A percentile compares a stretch with the other conserved stretches of the same genome.
These are phyloP conservation scores for Lepidostoma basale DNA, from an alignment of 1,140 invertebrate species.

Conservation along the genomic window DNA sequence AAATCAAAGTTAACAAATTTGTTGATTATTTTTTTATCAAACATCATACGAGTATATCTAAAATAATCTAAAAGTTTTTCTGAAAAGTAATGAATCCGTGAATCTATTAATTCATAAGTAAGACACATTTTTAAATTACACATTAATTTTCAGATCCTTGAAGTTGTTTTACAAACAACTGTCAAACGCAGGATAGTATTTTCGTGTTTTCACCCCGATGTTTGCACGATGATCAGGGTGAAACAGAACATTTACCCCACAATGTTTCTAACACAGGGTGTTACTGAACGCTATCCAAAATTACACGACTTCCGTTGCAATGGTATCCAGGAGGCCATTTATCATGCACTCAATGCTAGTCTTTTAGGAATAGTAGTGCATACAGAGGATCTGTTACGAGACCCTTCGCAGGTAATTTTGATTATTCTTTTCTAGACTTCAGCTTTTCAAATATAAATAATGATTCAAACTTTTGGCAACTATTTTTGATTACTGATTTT, in stretches of 20 bases:
- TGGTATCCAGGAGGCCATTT: conserved; percentile 79
- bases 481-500: not conserved
- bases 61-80: not conserved
- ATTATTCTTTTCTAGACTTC: no score
- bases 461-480: no score
- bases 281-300: conserved; percentile 77
- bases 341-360: conserved; percentile 78
- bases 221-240: conserved; percentile 87
- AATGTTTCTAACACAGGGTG: conserved; percentile 89
- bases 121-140: conserved; percentile 34
- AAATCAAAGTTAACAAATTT: no score
- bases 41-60: conserved; percentile 54
- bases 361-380: conserved; percentile 90
- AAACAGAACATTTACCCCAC: conserved; percentile 97
- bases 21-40: no score
- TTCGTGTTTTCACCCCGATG: conserved; percentile 94
- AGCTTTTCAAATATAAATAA: no score
- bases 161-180: conserved; percentile 79
- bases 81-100: not conserved
- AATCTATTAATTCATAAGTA: not conserved
- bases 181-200: conserved; percentile 83
- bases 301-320: conserved; percentile 86
- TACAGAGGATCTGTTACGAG: conserved; percentile 87
- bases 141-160: conserved; percentile 64
- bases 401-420: conserved; percentile 69